Base-by-base conservation (phyloP, 2,113 vertebrate species). In the Crotalus tigris region DNA sequence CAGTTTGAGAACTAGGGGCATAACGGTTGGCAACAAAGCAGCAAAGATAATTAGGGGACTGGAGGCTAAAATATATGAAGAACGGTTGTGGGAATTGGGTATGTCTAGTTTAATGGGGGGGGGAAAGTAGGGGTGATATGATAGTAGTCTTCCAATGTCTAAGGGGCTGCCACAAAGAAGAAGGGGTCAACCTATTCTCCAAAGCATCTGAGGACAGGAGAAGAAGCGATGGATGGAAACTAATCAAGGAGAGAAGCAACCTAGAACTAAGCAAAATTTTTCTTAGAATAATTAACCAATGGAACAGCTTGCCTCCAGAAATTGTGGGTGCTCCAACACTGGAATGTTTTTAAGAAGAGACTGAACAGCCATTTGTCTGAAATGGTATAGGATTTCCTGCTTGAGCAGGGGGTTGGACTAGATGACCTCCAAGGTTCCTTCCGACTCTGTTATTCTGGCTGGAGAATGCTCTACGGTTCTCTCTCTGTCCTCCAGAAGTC, bases 31-130 rank as follows among this genome's bases (percentile, higher is more conserved):
- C 61, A 69, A 69, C 26, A 61, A 61, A 29, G 59, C 59, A 11
- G 29, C 61, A 13, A 69, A 69, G 10, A 13, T 1, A 11, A 69
- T 69, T 13, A 0, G 29, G 4, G 61, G 29, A 0, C 61, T 69
- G 8, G 58, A 61, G 58, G 23, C 1, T 61, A 61, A 61, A 61
- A 61, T 3, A 61, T 61, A 10, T 1, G 2, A 61, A 61, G 58
- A 61, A 61, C 0, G 24, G 8, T 10, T 61, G 23, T 1, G 2
- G 0, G 58, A 26, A 61, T 1, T 24, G 58, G 24, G 8, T 61
- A 11, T 26, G 58, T 61, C 24, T 61, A 61, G 23, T 61, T 26
- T 61, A 3, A 10, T 61, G 58, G 49, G 49, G 49, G 49, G 49
- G 1, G 1, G 0, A 51, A 51, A 61, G 24, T 26, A 61, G 58